Percentiles rank a stretch among this genome's conserved stretches.
phyloP scores from a whole-genome alignment of 2,797 vertebrate genomes.

The Anabas testudineus region DNA sequence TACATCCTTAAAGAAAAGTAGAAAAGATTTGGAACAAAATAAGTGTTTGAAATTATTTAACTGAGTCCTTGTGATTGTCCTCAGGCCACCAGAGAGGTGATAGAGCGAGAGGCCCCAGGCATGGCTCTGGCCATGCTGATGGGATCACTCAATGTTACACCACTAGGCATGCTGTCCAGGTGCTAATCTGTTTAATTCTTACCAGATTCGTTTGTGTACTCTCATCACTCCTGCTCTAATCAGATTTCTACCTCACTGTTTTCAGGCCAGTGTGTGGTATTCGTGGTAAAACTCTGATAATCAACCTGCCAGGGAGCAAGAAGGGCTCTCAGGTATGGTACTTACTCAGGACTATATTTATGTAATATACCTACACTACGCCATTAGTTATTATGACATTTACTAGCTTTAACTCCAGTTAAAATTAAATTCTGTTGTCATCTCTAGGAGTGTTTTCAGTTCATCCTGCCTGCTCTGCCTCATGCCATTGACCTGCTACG shows the following conservation, averaged over 20 bases:
- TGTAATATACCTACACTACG: background rate
- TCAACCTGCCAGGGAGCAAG: conserved; percentile 98
- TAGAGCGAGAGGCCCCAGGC: conserved; percentile 96
- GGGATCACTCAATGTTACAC: conserved; percentile 98
- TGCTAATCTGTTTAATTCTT: conserved; percentile 34
- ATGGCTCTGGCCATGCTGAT: conserved; percentile 99
- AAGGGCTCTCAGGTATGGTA: conserved; percentile 95
- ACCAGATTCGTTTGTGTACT: conserved; percentile 7
- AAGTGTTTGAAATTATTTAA: background rate
- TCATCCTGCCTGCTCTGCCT: conserved; percentile 98
- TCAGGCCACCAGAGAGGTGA: conserved; percentile 98
- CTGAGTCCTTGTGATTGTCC: conserved; percentile 17
- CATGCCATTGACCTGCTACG: conserved; percentile 98
- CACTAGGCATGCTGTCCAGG: conserved; percentile 94
- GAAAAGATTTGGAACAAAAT: background rate
- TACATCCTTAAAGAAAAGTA: background rate
- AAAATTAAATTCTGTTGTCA: background rate
- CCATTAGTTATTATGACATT: background rate
- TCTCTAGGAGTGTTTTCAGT: conserved; percentile 97
- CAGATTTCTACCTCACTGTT: conserved; percentile 36
- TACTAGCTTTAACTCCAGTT: background rate
- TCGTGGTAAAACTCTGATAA: conserved; percentile 98
- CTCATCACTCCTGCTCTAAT: conserved; percentile 20
- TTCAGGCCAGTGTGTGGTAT: conserved; percentile 97
- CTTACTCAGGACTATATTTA: background rate